Percentiles rank a stretch among this genome's conserved stretches.
Evolutionary conservation across 2,113 vertebrate species (phyloP).

Genomic region (Malurus alboscapulatus): DNA sequence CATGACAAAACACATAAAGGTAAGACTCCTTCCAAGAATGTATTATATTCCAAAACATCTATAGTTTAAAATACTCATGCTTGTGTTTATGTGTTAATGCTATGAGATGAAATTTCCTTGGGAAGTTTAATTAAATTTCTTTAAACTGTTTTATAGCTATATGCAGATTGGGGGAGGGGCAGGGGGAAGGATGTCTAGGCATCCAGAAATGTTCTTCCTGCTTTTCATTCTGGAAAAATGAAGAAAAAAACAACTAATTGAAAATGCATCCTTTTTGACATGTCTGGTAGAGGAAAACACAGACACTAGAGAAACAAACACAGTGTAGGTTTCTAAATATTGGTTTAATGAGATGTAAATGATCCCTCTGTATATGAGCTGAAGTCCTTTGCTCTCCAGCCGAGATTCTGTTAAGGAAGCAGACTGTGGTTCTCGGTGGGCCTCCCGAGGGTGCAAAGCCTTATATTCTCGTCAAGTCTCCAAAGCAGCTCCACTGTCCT

Average conservation of each 20-base stretch:
- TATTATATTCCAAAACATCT: not conserved
- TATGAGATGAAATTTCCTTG: not conserved
- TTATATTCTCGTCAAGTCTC: not conserved
- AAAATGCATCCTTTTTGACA: not conserved
- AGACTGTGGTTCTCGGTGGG: not conserved
- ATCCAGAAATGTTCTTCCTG: not conserved
- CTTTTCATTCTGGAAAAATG: not conserved
- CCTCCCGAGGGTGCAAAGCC: not conserved
- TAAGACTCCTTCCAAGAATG: not conserved
- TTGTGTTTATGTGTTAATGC: not conserved
- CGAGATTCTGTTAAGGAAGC: not conserved
- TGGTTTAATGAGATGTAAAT: conserved; percentile 45
- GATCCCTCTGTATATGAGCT: not conserved
- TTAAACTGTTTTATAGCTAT: not conserved
- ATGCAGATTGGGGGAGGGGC: too few species aligned
- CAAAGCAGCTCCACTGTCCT: not conserved
- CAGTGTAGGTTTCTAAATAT: not conserved
- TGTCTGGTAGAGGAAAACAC: not conserved
- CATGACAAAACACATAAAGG: not conserved
- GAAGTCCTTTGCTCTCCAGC: conserved; percentile 40
- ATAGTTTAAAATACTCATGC: not conserved
- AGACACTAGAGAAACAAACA: not conserved
- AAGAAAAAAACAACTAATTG: not conserved
- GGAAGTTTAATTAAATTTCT: not conserved
- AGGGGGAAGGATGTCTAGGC: not conserved